Base-by-base conservation (phyloP, 2,888 invertebrate genomes). In the Orthosia gracilis region DNA sequence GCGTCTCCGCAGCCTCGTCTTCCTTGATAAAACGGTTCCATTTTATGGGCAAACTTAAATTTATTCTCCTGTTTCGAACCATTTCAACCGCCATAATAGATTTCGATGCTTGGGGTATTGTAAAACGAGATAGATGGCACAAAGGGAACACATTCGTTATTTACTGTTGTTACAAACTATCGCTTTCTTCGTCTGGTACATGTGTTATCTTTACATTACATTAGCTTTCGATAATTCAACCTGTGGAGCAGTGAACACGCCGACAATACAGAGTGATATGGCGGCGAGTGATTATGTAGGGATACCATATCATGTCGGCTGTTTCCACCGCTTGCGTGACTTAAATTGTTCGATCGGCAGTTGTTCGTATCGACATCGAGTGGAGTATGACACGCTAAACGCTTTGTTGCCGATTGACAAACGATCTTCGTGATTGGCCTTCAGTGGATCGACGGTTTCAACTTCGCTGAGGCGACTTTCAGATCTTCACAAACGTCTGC, bases 331-430 rank as follows among this genome's bases (percentile, higher is more conserved):
- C 82, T 93, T 84, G 94, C 94, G 94, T 94, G 95, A 93, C 92
- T 92, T 69, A 87, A 90, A 89, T 88, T 87, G 88, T 92, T 93
- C 90, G 87, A 93, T 90, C 84, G 89, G 83, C 89, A 88, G 88
- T 89, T 88, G 91, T 90, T 91, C 89, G 88, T 91, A 93, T 92
- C 92, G 89, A 91, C 88, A 90, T 94, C 90, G 91, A 94, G 94
- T 94, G 91, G 89, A 90, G 91, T 91, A 92, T 90, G 90, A 93
- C 94, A 94, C 92, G 94, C 92, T 90, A 93, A 91, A 88, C 91
- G 89, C 91, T 91, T 89, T 92, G 92, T 92, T 89, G 85, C 78
- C 86, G 90, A 92, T 91, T 92, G 92, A 92, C 91, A 92, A 93
- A 94, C 91, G 91, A 89, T 88, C 83, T 90, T 90, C 86, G 88